Conservation (phyloP, 1,140 invertebrate genomes). For the Polyergus mexicanus region DNA sequence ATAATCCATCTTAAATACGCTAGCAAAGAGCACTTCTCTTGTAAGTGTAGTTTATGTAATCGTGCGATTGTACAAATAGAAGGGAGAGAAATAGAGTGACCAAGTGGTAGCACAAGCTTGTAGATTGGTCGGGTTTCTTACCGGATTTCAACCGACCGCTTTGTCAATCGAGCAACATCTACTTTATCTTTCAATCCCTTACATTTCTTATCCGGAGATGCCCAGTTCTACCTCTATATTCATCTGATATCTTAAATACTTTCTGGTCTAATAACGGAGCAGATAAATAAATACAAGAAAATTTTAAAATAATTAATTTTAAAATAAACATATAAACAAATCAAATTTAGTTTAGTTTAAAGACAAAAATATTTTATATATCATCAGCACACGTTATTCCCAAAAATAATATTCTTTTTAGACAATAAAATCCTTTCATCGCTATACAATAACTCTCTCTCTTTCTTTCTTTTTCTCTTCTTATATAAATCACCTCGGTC, state of each 20-base stretch:
- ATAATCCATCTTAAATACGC: constrained; percentile 57
- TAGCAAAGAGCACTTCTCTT: constrained; percentile 36
- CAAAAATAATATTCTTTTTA: constrained; percentile 55
- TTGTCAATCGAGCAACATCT: constrained; percentile 67
- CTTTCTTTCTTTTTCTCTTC: not conserved
- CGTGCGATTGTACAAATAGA: constrained; percentile 13
- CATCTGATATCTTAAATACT: not conserved
- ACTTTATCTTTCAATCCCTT: constrained; percentile 37
- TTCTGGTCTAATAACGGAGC: not conserved
- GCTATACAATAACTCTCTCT: constrained; percentile 41
- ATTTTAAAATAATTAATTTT: not conserved
- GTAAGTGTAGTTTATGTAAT: constrained; percentile 50
- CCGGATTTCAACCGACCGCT: constrained; percentile 62
- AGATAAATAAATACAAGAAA: constrained; percentile 1
- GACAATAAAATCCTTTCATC: constrained; percentile 4
- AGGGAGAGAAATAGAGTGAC: not conserved
- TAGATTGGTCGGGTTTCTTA: constrained; percentile 31
- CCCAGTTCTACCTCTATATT: not conserved
- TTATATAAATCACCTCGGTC: constrained; percentile 52
- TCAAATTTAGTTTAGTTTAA: not conserved
- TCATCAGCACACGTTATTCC: constrained; percentile 4
- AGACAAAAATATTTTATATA: not conserved
- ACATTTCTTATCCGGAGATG: not conserved
- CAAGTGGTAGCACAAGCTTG: constrained; percentile 3
- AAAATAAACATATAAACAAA: not conserved